phyloP scores from a whole-genome alignment of 2,888 invertebrate genomes.

The Cheilosia vernalis region DNA sequence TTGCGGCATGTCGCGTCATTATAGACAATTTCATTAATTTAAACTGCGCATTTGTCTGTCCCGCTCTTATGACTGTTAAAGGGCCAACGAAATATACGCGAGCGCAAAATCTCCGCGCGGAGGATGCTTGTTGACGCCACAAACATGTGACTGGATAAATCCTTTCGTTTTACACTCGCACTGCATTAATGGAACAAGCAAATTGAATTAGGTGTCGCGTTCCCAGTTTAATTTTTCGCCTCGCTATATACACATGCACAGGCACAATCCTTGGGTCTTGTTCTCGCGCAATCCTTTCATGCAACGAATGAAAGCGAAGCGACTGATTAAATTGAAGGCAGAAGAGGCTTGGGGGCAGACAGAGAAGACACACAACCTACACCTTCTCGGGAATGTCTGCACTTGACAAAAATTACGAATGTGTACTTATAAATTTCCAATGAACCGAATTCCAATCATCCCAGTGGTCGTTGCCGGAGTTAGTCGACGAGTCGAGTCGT shows the following conservation, averaged over 20 bases:
- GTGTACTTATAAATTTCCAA: constrained; percentile 73
- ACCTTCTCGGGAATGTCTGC: constrained; percentile 51
- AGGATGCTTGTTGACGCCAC: constrained; percentile 40
- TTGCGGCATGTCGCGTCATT: constrained; percentile 71
- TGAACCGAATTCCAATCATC: constrained; percentile 65
- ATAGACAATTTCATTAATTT: constrained; percentile 74
- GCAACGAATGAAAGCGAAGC: background rate
- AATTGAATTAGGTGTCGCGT: constrained; percentile 74
- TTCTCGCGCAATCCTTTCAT: constrained; percentile 4
- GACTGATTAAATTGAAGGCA: constrained; percentile 63
- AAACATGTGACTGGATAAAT: constrained; percentile 72
- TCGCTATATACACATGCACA: too few species aligned
- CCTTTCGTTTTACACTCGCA: constrained; percentile 70
- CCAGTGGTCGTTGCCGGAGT: constrained; percentile 20
- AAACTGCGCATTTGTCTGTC: constrained; percentile 66
- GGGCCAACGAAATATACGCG: background rate
- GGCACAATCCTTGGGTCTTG: background rate
- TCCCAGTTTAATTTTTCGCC: constrained; percentile 61
- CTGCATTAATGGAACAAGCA: constrained; percentile 73
- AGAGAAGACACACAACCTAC: constrained; percentile 34
- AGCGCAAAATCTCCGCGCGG: background rate
- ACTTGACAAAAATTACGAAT: constrained; percentile 72
- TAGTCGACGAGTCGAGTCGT: constrained; percentile 5
- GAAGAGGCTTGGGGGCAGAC: background rate
- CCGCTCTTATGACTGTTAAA: constrained; percentile 6